Conservation (phyloP, 2,888 invertebrate species). For the Cantharis nigra region DNA sequence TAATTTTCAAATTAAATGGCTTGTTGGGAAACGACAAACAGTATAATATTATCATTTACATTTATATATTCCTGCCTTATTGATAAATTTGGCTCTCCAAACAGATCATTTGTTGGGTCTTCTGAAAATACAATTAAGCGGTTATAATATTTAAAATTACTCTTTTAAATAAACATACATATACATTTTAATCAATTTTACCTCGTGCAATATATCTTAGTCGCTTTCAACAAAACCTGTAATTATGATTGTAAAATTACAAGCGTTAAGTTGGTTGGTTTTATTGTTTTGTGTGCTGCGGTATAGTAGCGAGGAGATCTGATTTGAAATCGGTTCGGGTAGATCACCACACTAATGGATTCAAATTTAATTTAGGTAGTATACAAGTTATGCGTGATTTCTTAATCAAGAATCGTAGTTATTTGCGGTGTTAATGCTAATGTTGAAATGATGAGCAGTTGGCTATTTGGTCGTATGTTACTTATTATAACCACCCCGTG, state of each 20-base stretch:
- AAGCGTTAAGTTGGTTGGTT: neutral
- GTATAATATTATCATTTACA: neutral
- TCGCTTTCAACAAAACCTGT: neutral
- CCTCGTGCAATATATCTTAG: neutral
- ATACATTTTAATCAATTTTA: neutral
- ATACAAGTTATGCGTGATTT: neutral
- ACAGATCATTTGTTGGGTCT: neutral
- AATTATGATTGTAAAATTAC: neutral
- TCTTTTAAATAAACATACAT: neutral
- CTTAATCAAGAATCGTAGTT: neutral
- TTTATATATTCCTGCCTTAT: neutral
- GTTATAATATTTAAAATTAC: neutral
- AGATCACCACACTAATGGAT: neutral
- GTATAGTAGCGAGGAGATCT: neutral
- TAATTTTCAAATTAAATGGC: neutral
- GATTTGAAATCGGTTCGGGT: neutral
- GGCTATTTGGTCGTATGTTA: conserved; percentile 24
- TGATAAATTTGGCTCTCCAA: neutral
- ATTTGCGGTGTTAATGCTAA: neutral
- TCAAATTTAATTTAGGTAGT: neutral
- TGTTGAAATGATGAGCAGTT: conserved; percentile 12
- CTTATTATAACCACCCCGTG: conserved; percentile 35
- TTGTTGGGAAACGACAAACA: neutral
- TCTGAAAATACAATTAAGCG: neutral
- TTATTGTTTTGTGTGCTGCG: neutral